Evolutionary conservation across 1,140 invertebrate genomes (phyloP).

Genomic region (Bombus balteatus): DNA sequence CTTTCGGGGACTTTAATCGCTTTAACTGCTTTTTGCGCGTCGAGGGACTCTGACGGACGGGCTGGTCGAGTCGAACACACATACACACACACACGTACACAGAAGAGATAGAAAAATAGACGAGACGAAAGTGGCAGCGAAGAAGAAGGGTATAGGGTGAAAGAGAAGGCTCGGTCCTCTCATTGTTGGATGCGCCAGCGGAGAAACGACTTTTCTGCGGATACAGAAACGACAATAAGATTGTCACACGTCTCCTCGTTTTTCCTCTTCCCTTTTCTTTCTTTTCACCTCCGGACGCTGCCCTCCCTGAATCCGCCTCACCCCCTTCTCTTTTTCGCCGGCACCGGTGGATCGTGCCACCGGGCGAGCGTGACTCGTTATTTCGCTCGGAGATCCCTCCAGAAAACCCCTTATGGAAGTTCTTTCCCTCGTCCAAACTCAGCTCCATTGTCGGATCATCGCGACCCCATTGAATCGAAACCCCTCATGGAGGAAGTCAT

Average conservation of each 20-base stretch:
- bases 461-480: slow-evolving; percentile 75
- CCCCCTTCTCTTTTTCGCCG: slow-evolving; percentile 19
- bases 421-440: slow-evolving; percentile 67
- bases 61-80: slow-evolving; percentile 31
- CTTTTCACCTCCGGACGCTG: neutral
- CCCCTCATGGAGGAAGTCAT: slow-evolving; percentile 73
- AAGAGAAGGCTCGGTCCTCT: neutral
- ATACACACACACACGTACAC: neutral
- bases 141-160: neutral
- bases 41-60: slow-evolving; percentile 64
- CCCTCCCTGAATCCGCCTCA: neutral
- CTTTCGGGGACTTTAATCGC: slow-evolving; percentile 70
- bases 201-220: slow-evolving; percentile 63
- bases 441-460: slow-evolving; percentile 75
- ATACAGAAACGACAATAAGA: slow-evolving; percentile 62
- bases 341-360: slow-evolving; percentile 48
- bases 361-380: slow-evolving; percentile 67
- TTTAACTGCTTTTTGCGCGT: slow-evolving; percentile 68
- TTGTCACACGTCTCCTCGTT: slow-evolving; percentile 60
- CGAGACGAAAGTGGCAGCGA: slow-evolving; percentile 50
- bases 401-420: slow-evolving; percentile 60
- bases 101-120: slow-evolving; percentile 61
- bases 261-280: slow-evolving; percentile 45
- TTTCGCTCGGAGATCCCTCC: slow-evolving; percentile 58
- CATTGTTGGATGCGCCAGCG: slow-evolving; percentile 61